Percentiles rank a stretch among this genome's conserved stretches.
phyloP scores from a whole-genome alignment of 2,113 vertebrate species.

The Carollia perspicillata region DNA sequence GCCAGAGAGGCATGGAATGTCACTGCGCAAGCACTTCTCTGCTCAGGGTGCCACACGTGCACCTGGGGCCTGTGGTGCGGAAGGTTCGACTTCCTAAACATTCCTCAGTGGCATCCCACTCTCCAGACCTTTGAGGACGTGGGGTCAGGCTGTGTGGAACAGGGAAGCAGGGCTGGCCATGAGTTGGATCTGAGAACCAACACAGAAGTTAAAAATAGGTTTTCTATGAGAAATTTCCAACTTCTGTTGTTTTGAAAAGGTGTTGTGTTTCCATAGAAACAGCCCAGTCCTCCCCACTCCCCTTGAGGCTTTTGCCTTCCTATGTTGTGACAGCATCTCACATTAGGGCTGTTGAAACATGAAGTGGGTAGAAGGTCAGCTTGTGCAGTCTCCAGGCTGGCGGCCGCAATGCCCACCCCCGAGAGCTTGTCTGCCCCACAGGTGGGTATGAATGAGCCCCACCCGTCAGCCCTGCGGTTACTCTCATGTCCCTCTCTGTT shows the following conservation, averaged over 20 bases:
- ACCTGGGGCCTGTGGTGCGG: neutral
- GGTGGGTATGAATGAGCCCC: no score
- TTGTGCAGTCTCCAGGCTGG: neutral
- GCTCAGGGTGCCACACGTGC: fast-evolving
- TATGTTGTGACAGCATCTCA: neutral
- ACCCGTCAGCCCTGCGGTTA: fast-evolving
- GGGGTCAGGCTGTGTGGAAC: neutral
- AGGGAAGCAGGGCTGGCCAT: neutral
- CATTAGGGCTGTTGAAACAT: fast-evolving
- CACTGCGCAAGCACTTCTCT: fast-evolving
- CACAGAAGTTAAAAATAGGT: fast-evolving
- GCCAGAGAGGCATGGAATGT: neutral
- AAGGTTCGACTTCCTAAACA: neutral
- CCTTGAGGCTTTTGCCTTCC: neutral
- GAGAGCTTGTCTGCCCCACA: neutral
- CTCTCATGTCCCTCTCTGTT: neutral
- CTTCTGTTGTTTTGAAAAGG: neutral
- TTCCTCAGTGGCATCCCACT: neutral
- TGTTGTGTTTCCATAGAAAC: neutral
- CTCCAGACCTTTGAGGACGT: neutral
- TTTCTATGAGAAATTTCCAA: neutral
- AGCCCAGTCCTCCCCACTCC: neutral
- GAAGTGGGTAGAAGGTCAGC: no score
- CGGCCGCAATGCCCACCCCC: fast-evolving
- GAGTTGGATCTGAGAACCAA: neutral